Percentiles rank a stretch among this genome's conserved stretches.
Evolutionary conservation across 2,113 vertebrate species (phyloP).

Genomic region (Opisthocomus hoazin): DNA sequence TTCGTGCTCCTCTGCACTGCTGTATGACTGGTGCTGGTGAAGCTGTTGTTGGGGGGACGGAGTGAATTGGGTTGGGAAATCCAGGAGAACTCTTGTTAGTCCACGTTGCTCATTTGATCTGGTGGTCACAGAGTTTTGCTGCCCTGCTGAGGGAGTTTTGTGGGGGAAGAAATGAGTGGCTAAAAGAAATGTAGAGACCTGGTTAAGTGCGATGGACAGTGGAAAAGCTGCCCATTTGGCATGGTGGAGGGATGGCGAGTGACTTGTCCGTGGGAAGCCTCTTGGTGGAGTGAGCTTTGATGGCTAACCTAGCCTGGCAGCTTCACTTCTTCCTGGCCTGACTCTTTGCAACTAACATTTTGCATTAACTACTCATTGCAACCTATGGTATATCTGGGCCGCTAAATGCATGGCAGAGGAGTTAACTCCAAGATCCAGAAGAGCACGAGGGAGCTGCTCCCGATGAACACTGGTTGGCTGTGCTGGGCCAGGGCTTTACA

Average conservation of each 20-base stretch:
- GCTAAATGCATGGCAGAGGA: neutral
- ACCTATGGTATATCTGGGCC: neutral
- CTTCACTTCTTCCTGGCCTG: neutral
- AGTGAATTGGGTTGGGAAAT: neutral
- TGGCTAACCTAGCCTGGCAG: neutral
- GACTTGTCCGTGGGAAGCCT: neutral
- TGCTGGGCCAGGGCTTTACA: neutral
- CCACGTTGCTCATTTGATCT: neutral
- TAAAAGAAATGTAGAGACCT: neutral
- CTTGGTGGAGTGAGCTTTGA: neutral
- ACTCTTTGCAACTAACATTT: neutral
- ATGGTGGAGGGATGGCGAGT: neutral
- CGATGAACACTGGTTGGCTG: neutral
- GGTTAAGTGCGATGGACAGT: neutral
- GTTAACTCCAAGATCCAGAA: neutral
- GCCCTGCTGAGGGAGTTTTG: neutral
- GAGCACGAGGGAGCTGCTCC: neutral
- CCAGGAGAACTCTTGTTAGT: neutral
- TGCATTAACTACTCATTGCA: neutral
- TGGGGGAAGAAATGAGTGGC: neutral
- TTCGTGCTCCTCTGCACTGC: neutral
- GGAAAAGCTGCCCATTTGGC: neutral
- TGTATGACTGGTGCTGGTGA: neutral
- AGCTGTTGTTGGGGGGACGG: neutral
- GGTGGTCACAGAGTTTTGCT: neutral